Evolutionary conservation across 37 sponge, comb jelly and placozoan genomes (phyloP).

Genomic region (Agelas oroides): DNA sequence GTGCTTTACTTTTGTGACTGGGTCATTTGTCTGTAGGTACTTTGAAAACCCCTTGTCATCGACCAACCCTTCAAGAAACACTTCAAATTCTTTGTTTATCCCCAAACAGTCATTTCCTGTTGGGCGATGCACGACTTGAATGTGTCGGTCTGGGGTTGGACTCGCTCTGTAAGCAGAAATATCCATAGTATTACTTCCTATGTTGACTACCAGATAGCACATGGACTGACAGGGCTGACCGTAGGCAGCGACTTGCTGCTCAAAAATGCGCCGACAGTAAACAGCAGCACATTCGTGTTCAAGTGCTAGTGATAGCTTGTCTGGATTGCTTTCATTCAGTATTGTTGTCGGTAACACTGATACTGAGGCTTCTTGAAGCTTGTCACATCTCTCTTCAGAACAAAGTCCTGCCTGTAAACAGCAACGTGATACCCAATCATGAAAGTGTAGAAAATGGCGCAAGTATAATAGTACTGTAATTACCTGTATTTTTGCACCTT

Average conservation of each 20-base stretch:
- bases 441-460: too few relatives aligned
- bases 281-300: slow-evolving; percentile 55
- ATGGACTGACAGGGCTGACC: background rate
- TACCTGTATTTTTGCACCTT: too few relatives aligned
- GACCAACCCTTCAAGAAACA: slow-evolving; percentile 5
- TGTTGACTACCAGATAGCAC: slow-evolving; percentile 31
- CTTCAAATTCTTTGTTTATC: slow-evolving; percentile 19
- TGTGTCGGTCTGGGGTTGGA: background rate
- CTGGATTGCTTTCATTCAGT: too few relatives aligned
- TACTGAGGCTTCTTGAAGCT: too few relatives aligned
- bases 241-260: background rate
- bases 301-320: slow-evolving; percentile 38
- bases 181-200: slow-evolving; percentile 50
- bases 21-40: background rate
- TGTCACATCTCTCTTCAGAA: too few relatives aligned
- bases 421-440: too few relatives aligned
- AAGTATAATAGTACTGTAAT: too few relatives aligned
- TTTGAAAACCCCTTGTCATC: slow-evolving; percentile 3
- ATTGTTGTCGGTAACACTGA: too few relatives aligned
- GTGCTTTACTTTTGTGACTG: background rate
- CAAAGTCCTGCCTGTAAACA: too few relatives aligned
- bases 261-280: background rate
- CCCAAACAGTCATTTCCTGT: slow-evolving; percentile 39
- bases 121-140: slow-evolving; percentile 20
- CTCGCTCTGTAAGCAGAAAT: slow-evolving; percentile 18